phyloP scores from a whole-genome alignment of 2,797 vertebrate species.

The Anguilla pacifica region DNA sequence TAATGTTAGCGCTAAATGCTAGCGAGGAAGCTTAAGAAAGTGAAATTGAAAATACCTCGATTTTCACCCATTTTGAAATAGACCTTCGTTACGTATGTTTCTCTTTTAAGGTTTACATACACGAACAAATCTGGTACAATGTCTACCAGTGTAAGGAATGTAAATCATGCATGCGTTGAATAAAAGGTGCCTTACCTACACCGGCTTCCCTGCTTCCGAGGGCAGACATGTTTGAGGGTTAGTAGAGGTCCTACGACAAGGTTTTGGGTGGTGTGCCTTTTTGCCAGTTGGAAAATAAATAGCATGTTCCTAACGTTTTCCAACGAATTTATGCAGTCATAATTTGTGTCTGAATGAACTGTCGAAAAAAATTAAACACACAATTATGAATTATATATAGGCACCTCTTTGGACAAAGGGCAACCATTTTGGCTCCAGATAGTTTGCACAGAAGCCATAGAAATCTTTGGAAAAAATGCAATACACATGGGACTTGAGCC shows the following conservation, averaged over 20 bases:
- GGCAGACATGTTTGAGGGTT: slow-evolving; percentile 58
- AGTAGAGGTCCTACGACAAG: slow-evolving; percentile 57
- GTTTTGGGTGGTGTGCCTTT: slow-evolving; percentile 34
- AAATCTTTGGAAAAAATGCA: not conserved
- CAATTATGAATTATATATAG: slow-evolving; percentile 40
- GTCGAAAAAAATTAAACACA: not conserved
- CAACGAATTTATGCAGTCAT: not conserved
- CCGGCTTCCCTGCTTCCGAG: slow-evolving; percentile 72
- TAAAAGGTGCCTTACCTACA: slow-evolving; percentile 58
- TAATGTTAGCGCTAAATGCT: not conserved
- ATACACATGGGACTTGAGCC: slow-evolving; percentile 4
- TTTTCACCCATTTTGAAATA: not conserved
- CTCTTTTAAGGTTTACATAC: not conserved
- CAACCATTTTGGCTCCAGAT: slow-evolving; percentile 38
- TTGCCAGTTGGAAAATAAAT: slow-evolving; percentile 61
- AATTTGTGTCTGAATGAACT: not conserved
- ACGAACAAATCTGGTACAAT: not conserved
- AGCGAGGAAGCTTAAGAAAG: slow-evolving; percentile 1
- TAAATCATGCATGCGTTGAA: slow-evolving; percentile 12
- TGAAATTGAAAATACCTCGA: not conserved
- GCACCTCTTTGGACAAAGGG: slow-evolving; percentile 45
- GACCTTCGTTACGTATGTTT: not conserved
- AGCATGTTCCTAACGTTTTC: not conserved
- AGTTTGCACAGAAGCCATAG: not conserved
- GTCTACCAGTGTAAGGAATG: slow-evolving; percentile 4